These are phyloP conservation scores for Diploscapter pachys DNA, from an alignment of 1,140 invertebrate species.

Conservation along the genomic window DNA sequence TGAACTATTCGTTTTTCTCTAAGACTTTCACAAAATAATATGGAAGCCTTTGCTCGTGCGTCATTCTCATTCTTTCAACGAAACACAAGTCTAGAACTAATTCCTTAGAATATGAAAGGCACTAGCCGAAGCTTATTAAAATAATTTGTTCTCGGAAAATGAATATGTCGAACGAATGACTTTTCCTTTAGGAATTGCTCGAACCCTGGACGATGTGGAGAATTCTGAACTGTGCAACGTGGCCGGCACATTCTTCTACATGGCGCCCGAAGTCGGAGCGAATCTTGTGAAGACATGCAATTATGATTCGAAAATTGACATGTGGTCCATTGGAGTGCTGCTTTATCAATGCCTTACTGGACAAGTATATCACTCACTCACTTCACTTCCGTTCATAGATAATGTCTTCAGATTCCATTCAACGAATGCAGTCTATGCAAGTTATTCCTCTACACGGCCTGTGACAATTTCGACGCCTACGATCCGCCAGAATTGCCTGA, in stretches of 20 bases:
- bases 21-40: too few species aligned
- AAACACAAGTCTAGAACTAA: too few species aligned
- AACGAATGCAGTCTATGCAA: conserved; percentile 51
- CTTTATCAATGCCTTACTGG: conserved; percentile 51
- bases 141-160: too few species aligned
- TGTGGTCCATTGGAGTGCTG: conserved; percentile 55
- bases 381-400: background rate
- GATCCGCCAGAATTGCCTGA: conserved; percentile 47
- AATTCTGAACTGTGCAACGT: conserved; percentile 50
- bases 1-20: too few species aligned
- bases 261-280: conserved; percentile 55
- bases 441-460: conserved; percentile 49
- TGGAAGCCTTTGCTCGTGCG: too few species aligned
- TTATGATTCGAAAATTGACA: conserved; percentile 51
- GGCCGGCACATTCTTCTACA: conserved; percentile 54
- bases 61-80: too few species aligned
- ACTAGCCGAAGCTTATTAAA: too few species aligned
- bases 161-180: conserved; percentile 30
- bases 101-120: too few species aligned
- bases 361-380: conserved; percentile 26
- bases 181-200: conserved; percentile 28
- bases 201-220: conserved; percentile 32
- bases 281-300: conserved; percentile 46
- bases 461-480: conserved; percentile 54
- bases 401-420: conserved; percentile 49